Evolutionary conservation across 2,113 vertebrate species (phyloP).

Genomic region (Clupea harengus): DNA sequence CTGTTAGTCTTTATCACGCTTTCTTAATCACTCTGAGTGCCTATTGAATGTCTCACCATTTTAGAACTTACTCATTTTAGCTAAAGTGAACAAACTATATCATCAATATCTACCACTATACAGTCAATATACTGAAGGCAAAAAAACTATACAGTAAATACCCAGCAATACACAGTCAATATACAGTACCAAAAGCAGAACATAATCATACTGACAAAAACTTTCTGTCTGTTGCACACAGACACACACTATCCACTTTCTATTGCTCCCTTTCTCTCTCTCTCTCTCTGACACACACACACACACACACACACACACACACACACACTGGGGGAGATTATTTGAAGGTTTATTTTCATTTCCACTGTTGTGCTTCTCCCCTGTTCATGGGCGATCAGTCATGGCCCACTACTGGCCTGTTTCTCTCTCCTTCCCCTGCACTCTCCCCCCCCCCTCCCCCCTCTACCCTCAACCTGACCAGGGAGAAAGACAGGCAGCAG

Average conservation of each 20-base stretch:
- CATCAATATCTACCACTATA: too few relatives aligned
- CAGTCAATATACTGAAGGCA: background rate
- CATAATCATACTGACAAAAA: background rate
- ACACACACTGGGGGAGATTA: conserved; percentile 19
- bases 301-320: background rate
- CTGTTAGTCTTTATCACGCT: background rate
- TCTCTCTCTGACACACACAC: background rate
- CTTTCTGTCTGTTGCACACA: background rate
- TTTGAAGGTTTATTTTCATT: conserved; percentile 47
- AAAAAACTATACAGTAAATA: background rate
- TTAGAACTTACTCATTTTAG: background rate
- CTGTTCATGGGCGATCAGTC: conserved; percentile 27
- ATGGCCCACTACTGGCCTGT: background rate
- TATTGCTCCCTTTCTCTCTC: too few relatives aligned
- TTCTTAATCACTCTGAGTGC: background rate
- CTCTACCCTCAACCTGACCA: background rate
- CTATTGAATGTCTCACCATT: background rate
- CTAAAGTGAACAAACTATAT: too few relatives aligned
- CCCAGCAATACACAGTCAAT: background rate
- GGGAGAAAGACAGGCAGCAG: background rate
- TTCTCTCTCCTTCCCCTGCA: background rate
- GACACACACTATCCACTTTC: background rate
- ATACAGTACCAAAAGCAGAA: background rate
- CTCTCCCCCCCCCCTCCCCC: background rate
- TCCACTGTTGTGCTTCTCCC: conserved; percentile 35